Percentiles rank a stretch among this genome's conserved stretches.
Conservation (phyloP, 2,888 invertebrate genomes). For the Tetranychus piercei region DNA sequence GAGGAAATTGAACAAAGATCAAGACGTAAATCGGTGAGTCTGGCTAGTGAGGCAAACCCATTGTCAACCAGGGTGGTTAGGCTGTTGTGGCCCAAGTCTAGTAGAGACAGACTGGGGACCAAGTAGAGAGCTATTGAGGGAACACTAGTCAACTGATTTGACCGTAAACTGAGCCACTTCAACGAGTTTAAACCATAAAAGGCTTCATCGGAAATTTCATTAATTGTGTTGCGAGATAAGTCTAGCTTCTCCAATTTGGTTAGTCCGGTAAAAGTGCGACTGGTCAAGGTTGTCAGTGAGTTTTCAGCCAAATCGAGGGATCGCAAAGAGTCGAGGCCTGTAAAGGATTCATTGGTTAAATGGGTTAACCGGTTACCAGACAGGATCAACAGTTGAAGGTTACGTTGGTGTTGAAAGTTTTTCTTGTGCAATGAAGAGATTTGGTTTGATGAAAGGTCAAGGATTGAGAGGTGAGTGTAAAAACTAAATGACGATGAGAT, state of each 20-base stretch:
- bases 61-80: background rate
- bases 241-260: slow-evolving; percentile 52
- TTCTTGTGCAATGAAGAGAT: slow-evolving; percentile 58
- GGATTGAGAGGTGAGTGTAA: slow-evolving; percentile 54
- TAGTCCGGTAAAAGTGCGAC: slow-evolving; percentile 29
- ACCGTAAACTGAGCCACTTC: slow-evolving; percentile 53
- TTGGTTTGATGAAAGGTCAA: slow-evolving; percentile 64
- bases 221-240: slow-evolving; percentile 57
- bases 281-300: slow-evolving; percentile 22
- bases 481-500: slow-evolving; percentile 52
- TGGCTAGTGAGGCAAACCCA: slow-evolving; percentile 17
- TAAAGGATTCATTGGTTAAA: slow-evolving; percentile 54
- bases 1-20: slow-evolving; percentile 3
- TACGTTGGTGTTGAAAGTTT: slow-evolving; percentile 58
- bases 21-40: slow-evolving; percentile 13
- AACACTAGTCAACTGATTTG: slow-evolving; percentile 59
- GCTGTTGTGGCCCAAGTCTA: slow-evolving; percentile 18
- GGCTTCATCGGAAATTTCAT: slow-evolving; percentile 49
- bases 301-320: slow-evolving; percentile 38
- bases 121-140: slow-evolving; percentile 57
- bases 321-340: slow-evolving; percentile 52
- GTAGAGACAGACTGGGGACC: slow-evolving; percentile 46
- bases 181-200: slow-evolving; percentile 55
- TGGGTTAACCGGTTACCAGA: slow-evolving; percentile 56
- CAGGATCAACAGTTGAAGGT: slow-evolving; percentile 53